phyloP scores from a whole-genome alignment of 2,797 vertebrate genomes.

The Poecilia wingei region DNA sequence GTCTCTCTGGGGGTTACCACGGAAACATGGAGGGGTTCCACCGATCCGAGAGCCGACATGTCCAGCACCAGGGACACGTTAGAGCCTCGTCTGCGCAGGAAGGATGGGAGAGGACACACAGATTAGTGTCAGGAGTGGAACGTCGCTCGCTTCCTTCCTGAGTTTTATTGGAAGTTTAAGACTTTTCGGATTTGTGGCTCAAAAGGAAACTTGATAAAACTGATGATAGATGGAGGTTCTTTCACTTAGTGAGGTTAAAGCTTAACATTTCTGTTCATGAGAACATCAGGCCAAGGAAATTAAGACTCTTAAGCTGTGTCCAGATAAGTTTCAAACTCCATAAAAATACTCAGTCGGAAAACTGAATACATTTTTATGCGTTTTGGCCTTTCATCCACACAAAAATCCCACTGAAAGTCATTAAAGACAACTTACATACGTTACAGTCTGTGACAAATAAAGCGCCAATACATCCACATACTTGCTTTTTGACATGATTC shows the following conservation, averaged over 20 bases:
- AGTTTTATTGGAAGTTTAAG: slow-evolving; percentile 2
- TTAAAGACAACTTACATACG: background rate
- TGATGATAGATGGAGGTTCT: background rate
- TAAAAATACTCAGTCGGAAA: background rate
- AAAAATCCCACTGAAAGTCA: background rate
- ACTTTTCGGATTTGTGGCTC: background rate
- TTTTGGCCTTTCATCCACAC: background rate
- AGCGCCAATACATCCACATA: background rate
- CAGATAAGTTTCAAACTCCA: background rate
- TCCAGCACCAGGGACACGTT: slow-evolving; percentile 96
- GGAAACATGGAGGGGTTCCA: slow-evolving; percentile 86
- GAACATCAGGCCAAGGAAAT: background rate
- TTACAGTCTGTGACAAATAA: background rate
- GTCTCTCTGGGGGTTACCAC: slow-evolving; percentile 88
- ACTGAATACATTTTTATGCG: background rate
- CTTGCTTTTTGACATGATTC: background rate
- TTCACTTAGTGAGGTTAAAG: background rate
- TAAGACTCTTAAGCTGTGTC: background rate
- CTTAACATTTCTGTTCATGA: background rate
- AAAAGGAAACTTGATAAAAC: background rate
- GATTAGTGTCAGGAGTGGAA: slow-evolving; percentile 4
- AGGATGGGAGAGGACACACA: background rate
- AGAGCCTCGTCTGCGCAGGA: slow-evolving; percentile 87
- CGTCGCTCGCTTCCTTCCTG: slow-evolving; percentile 4
- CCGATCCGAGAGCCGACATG: slow-evolving; percentile 89